These are phyloP conservation scores for Murina feae DNA, from an alignment of 2,113 vertebrate species.

Conservation along the genomic window DNA sequence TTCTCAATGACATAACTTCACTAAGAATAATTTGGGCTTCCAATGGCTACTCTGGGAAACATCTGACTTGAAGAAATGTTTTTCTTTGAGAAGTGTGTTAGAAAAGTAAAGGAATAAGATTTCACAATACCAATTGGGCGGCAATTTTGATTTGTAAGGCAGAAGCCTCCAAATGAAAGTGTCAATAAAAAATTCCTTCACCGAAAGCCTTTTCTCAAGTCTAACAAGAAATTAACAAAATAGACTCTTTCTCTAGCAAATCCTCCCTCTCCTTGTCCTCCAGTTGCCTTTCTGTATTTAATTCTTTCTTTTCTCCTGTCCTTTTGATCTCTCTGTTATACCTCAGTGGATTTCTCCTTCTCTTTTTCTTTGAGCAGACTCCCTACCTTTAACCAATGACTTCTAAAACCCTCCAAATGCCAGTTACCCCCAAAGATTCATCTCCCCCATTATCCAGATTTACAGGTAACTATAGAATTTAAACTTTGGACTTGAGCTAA, in stretches of 20 bases:
- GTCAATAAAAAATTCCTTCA: background rate
- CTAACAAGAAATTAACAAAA: background rate
- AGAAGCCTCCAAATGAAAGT: background rate
- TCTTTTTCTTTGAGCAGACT: background rate
- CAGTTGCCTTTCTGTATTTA: background rate
- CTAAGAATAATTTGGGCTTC: background rate
- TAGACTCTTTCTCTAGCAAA: background rate
- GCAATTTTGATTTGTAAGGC: background rate
- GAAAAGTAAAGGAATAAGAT: background rate
- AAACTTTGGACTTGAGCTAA: background rate
- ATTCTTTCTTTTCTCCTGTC: background rate
- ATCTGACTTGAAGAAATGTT: background rate
- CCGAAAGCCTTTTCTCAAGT: background rate
- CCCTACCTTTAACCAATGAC: background rate
- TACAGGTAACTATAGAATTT: background rate
- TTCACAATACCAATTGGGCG: background rate
- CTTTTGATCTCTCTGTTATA: background rate
- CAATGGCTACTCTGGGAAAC: background rate
- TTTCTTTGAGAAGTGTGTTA: background rate
- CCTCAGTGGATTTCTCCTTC: background rate
- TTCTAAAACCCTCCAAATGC: background rate
- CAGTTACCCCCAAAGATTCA: background rate
- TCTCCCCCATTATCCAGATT: background rate
- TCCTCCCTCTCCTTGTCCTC: background rate
- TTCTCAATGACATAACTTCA: background rate